A percentile compares a stretch with the other conserved stretches of the same genome.
These are phyloP conservation scores for Cantharis rufa DNA, from an alignment of 2,888 invertebrate species.

Conservation along the genomic window DNA sequence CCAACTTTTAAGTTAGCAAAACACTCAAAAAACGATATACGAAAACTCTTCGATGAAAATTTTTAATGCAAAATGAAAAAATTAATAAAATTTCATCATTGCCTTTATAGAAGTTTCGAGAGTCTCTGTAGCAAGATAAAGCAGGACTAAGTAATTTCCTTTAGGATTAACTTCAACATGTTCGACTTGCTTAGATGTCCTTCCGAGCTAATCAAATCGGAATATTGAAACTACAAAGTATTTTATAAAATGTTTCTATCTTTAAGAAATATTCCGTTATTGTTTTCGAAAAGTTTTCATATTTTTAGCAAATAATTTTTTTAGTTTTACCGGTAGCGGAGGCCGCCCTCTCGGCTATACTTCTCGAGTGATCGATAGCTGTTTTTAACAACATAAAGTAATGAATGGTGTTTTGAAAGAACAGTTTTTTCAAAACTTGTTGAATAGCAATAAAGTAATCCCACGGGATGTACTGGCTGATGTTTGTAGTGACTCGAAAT, in stretches of 20 bases:
- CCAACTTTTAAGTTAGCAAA: too few species aligned
- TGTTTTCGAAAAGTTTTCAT: not conserved
- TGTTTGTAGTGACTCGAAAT: not conserved
- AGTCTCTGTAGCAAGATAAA: not conserved
- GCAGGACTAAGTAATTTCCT: not conserved
- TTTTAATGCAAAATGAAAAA: not conserved
- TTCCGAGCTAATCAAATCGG: not conserved
- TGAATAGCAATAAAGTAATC: not conserved
- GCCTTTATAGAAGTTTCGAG: not conserved
- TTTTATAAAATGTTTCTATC: not conserved
- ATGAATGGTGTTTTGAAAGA: not conserved
- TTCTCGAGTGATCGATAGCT: not conserved
- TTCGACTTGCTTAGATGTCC: not conserved
- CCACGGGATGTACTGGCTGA: not conserved
- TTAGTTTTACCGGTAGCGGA: not conserved
- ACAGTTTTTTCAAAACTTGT: not conserved
- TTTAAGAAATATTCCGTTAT: not conserved
- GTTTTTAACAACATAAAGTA: not conserved
- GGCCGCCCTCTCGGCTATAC: not conserved
- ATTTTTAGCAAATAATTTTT: not conserved
- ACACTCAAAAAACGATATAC: not conserved
- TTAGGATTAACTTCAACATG: not conserved
- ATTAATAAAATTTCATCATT: not conserved
- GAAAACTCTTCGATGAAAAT: not conserved
- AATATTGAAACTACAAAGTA: not conserved